A percentile compares a stretch with the other conserved stretches of the same genome.
Conservation (phyloP, 2,113 vertebrate species). For the Ctenomys sociabilis region DNA sequence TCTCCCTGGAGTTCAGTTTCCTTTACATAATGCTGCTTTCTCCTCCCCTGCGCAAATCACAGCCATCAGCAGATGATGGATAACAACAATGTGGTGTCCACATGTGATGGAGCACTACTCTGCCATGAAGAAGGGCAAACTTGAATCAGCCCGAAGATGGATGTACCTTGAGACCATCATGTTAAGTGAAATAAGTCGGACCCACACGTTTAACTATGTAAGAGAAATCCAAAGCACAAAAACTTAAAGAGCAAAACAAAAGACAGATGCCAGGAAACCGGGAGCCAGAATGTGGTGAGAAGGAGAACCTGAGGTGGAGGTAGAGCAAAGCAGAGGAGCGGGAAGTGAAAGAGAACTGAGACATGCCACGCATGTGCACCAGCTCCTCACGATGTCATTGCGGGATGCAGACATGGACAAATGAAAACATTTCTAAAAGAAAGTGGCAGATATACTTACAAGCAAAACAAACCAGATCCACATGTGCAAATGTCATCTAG, state of each 20-base stretch:
- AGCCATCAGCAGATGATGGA: neutral
- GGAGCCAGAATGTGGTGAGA: neutral
- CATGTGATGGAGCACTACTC: neutral
- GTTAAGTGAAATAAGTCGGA: neutral
- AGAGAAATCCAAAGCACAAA: neutral
- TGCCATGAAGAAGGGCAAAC: neutral
- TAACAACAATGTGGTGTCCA: neutral
- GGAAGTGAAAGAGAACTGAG: fast-evolving
- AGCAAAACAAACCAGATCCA: too few relatives aligned
- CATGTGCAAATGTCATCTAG: too few relatives aligned
- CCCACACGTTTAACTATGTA: neutral
- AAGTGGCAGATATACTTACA: too few relatives aligned
- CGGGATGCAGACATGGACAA: neutral
- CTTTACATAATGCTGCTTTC: too few relatives aligned
- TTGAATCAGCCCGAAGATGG: neutral
- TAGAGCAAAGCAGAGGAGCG: neutral
- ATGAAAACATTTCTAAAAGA: neutral
- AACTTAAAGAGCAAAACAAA: neutral
- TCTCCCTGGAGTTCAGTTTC: too few relatives aligned
- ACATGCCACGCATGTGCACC: too few relatives aligned
- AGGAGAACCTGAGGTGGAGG: neutral
- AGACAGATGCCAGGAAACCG: neutral
- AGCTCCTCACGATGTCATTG: neutral
- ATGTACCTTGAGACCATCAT: neutral
- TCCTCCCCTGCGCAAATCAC: neutral